Evolutionary conservation across 1,140 invertebrate genomes (phyloP).

Genomic region (Coelopa frigida): DNA sequence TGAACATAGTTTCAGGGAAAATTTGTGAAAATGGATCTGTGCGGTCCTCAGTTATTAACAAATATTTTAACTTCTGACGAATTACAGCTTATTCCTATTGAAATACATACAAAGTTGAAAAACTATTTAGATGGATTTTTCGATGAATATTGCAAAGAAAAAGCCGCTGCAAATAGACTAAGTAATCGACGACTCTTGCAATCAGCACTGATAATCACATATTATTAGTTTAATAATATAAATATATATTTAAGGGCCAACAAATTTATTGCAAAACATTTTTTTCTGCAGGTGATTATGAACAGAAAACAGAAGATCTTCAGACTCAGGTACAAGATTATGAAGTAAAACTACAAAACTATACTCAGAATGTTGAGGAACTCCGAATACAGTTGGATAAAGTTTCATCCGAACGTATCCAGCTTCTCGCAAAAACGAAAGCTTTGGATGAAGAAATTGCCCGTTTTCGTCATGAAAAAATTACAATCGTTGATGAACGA

Average conservation of each 20-base stretch:
- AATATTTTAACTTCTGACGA: slow-evolving; percentile 30
- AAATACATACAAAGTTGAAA: slow-evolving; percentile 51
- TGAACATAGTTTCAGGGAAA: too few relatives aligned
- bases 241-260: not conserved
- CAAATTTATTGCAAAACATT: slow-evolving; percentile 7
- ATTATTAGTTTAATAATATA: not conserved
- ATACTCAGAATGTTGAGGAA: slow-evolving; percentile 55
- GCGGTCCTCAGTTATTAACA: slow-evolving; percentile 27
- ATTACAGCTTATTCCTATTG: slow-evolving; percentile 27
- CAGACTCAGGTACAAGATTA: slow-evolving; percentile 57
- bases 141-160: slow-evolving; percentile 61
- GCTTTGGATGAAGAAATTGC: slow-evolving; percentile 51
- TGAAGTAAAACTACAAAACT: slow-evolving; percentile 54
- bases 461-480: slow-evolving; percentile 53
- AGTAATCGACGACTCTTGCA: slow-evolving; percentile 4
- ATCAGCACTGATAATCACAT: not conserved
- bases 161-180: slow-evolving; percentile 45
- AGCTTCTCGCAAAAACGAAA: slow-evolving; percentile 53
- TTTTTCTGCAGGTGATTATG: slow-evolving; percentile 43
- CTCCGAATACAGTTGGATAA: slow-evolving; percentile 55
- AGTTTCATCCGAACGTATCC: slow-evolving; percentile 53
- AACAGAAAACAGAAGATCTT: slow-evolving; percentile 52
- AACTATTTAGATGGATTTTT: slow-evolving; percentile 56
- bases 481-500: slow-evolving; percentile 60
- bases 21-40: slow-evolving; percentile 38